phyloP scores from a whole-genome alignment of 1,140 invertebrate genomes.

The Carcinoscorpius rotundicauda region DNA sequence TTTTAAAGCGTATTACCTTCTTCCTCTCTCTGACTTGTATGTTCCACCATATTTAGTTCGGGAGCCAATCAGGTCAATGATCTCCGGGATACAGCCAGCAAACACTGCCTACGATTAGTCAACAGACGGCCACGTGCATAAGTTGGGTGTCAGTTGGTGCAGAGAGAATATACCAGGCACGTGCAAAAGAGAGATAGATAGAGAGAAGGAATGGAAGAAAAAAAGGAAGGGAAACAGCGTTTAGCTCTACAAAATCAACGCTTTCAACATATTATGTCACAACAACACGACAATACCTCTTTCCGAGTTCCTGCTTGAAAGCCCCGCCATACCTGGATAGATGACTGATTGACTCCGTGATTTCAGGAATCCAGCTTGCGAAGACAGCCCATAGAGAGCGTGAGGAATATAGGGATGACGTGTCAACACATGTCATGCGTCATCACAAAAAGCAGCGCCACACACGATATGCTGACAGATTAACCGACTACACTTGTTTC shows the following conservation, averaged over 20 bases:
- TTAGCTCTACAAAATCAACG: too few species aligned
- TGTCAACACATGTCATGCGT: too few species aligned
- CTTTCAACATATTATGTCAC: too few species aligned
- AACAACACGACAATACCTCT: constrained; percentile 35
- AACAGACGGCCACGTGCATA: constrained; percentile 13
- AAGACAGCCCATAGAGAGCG: constrained; percentile 47
- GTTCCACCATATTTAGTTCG: constrained; percentile 99
- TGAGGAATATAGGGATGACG: too few species aligned
- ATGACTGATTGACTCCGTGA: constrained; percentile 98
- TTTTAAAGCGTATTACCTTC: constrained; percentile 16
- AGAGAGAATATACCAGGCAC: too few species aligned
- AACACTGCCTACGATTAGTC: constrained; percentile 48
- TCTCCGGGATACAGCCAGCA: constrained; percentile 99
- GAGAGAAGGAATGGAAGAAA: too few species aligned
- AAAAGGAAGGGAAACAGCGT: too few species aligned
- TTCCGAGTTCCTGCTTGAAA: constrained; percentile 92
- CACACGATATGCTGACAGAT: too few species aligned
- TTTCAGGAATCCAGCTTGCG: constrained; percentile 99
- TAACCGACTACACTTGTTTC: too few species aligned
- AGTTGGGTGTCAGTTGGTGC: too few species aligned
- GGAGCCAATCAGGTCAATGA: constrained; percentile 98
- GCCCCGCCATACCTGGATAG: constrained; percentile 98
- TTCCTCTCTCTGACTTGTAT: constrained; percentile 97
- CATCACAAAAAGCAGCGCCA: too few species aligned
- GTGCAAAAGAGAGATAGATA: too few species aligned